A percentile compares a stretch with the other conserved stretches of the same genome.
phyloP scores from a whole-genome alignment of 2,888 invertebrate genomes.

The Loripinus fragilis region DNA sequence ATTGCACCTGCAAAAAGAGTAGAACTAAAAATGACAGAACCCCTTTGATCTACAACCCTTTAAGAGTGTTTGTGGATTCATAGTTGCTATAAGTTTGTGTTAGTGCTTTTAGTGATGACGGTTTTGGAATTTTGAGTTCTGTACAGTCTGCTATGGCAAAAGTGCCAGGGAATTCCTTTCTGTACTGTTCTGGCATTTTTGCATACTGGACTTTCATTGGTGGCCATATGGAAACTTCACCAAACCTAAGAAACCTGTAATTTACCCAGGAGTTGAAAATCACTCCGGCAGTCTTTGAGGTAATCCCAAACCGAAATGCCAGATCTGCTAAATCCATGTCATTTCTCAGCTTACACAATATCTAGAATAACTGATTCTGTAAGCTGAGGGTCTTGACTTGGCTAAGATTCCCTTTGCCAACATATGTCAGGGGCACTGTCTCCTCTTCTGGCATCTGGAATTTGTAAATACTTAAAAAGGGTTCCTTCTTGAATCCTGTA shows the following conservation, averaged over 20 bases:
- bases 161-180: slow-evolving; percentile 39
- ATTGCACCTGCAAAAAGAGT: slow-evolving; percentile 42
- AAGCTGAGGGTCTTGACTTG: background rate
- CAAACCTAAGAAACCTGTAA: slow-evolving; percentile 35
- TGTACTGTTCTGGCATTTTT: slow-evolving; percentile 44
- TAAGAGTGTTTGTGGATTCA: slow-evolving; percentile 36
- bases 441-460: slow-evolving; percentile 24
- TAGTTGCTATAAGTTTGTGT: slow-evolving; percentile 45
- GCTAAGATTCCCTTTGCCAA: background rate
- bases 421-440: background rate
- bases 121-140: slow-evolving; percentile 40
- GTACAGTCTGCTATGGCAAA: slow-evolving; percentile 45
- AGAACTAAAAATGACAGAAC: slow-evolving; percentile 35
- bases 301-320: slow-evolving; percentile 19
- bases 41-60: slow-evolving; percentile 33
- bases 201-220: slow-evolving; percentile 34
- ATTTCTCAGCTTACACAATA: slow-evolving; percentile 7
- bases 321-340: slow-evolving; percentile 21
- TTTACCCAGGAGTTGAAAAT: slow-evolving; percentile 26
- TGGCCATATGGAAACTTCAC: slow-evolving; percentile 41
- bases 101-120: slow-evolving; percentile 30
- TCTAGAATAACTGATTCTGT: background rate
- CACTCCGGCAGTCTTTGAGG: slow-evolving; percentile 18
- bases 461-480: slow-evolving; percentile 4
- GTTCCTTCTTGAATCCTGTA: slow-evolving; percentile 28